Percentiles rank a stretch among this genome's conserved stretches.
Evolutionary conservation across 2,888 invertebrate species (phyloP).

Genomic region (Nysson spinosus): DNA sequence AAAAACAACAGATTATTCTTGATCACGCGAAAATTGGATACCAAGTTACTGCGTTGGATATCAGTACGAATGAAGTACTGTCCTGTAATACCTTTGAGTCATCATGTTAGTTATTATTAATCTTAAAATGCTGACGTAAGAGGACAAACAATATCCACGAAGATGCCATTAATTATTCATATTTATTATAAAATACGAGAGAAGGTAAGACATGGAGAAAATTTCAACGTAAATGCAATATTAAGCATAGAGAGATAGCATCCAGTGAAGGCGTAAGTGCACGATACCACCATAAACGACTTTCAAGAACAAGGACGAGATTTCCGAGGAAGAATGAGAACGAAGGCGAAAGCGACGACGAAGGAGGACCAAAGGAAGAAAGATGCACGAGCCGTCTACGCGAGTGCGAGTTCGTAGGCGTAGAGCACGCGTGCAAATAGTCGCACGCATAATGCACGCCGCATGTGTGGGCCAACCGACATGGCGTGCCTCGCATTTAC

Average conservation of each 20-base stretch:
- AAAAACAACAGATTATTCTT: too few relatives aligned
- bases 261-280: background rate
- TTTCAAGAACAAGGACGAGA: conserved; percentile 15
- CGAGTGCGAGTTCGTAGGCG: conserved; percentile 41
- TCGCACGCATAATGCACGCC: conserved; percentile 39
- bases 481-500: conserved; percentile 38
- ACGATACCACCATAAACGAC: background rate
- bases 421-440: conserved; percentile 46
- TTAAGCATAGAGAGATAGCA: background rate
- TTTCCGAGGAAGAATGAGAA: conserved; percentile 6
- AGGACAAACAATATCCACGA: too few relatives aligned
- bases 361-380: conserved; percentile 22
- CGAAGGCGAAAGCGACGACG: conserved; percentile 13
- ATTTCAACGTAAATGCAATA: conserved; percentile 3
- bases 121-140: too few relatives aligned
- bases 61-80: too few relatives aligned
- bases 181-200: too few relatives aligned
- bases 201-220: too few relatives aligned
- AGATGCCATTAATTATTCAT: too few relatives aligned
- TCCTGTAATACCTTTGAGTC: too few relatives aligned
- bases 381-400: conserved; percentile 18
- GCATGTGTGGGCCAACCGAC: conserved; percentile 35
- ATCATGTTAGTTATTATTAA: too few relatives aligned
- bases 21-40: too few relatives aligned
- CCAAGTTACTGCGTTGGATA: too few relatives aligned